Base-by-base conservation (phyloP, 1,140 invertebrate genomes). In the Sitobion miscanthi region DNA sequence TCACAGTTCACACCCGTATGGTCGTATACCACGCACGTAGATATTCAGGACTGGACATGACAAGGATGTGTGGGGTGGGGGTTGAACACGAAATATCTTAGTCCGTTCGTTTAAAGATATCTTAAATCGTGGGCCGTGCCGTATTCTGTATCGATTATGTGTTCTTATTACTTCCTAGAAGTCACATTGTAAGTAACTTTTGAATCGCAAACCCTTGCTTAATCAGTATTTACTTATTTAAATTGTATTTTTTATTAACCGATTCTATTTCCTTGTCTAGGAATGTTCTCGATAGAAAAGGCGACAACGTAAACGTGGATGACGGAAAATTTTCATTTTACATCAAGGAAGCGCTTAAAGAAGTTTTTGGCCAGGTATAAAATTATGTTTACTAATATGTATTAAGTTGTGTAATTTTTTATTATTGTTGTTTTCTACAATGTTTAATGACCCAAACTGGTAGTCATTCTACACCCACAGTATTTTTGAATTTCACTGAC, bases 161-260 rank as follows among this genome's bases (percentile, higher is more conserved):
- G 91, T 57, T 93, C 91, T 30, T 93, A 93, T 57, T 93, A 93
- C 25, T 93, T 93, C 35, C 23, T 93, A 93, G 91, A 93, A 52
- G 82, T 93, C 82, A 85, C 82, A 23, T 57, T 93, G 91, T 93
- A 23, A 86, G 91, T 93, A 49, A 45, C 52, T 42, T 21, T 23
- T 47, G 3, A 35, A 11, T 35, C n/a, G 14, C 20, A n/a, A 8
- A 6, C 62, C 1, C 4, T 77, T 25, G 30, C 30, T 69, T 77
- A 7, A 8, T 88, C 17, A 30, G 35, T 35, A 82, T 49, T 92
- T 83, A n/a, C 9, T 52, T 35, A 30, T 83, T 83, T 49, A 35
- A n/a, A 91, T 92, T 25, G 21, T 23, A 38, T 47, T 77, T 38
- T 23, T 25, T 35, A 38, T 6, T 54, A 38, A 38, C n/a, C 17